Conservation (phyloP, 1,140 invertebrate genomes). For the Brachionus sp. region DNA sequence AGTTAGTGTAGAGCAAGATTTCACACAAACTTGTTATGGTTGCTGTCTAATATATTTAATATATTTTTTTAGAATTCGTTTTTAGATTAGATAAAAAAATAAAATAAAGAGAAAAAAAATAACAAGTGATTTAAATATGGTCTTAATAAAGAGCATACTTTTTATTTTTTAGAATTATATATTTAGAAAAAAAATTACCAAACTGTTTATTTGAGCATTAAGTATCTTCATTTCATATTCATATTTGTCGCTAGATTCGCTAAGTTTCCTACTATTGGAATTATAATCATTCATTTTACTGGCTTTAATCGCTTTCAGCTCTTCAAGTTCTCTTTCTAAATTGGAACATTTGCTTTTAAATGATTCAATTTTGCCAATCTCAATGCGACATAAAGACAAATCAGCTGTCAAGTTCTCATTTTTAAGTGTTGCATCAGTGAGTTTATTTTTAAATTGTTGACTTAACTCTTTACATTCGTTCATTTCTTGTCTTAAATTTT, state of each 20-base stretch:
- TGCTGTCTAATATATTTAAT: too few species aligned
- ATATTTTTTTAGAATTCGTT: too few species aligned
- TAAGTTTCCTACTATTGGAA: not conserved
- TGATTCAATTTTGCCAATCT: constrained; percentile 13
- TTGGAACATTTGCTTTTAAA: not conserved
- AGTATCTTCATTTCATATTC: constrained; percentile 41
- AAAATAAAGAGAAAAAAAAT: too few species aligned
- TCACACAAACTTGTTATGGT: too few species aligned
- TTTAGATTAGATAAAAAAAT: too few species aligned
- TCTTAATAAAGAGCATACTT: too few species aligned
- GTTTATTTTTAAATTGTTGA: not conserved
- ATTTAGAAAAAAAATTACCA: not conserved
- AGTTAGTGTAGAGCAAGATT: too few species aligned
- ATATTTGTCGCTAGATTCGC: constrained; percentile 12
- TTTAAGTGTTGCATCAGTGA: not conserved
- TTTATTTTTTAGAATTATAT: not conserved
- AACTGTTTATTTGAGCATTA: constrained; percentile 26
- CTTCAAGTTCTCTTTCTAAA: constrained; percentile 31
- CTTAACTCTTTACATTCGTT: not conserved
- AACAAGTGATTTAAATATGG: too few species aligned
- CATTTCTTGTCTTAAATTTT: constrained; percentile 20
- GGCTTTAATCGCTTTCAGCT: not conserved
- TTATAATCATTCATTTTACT: not conserved
- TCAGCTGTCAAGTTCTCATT: constrained; percentile 35
- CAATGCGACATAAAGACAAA: not conserved